Evolutionary conservation across 2,113 vertebrate genomes (phyloP), one percentile per base, ranked within the genome.

Genomic region (Athene noctua): DNA sequence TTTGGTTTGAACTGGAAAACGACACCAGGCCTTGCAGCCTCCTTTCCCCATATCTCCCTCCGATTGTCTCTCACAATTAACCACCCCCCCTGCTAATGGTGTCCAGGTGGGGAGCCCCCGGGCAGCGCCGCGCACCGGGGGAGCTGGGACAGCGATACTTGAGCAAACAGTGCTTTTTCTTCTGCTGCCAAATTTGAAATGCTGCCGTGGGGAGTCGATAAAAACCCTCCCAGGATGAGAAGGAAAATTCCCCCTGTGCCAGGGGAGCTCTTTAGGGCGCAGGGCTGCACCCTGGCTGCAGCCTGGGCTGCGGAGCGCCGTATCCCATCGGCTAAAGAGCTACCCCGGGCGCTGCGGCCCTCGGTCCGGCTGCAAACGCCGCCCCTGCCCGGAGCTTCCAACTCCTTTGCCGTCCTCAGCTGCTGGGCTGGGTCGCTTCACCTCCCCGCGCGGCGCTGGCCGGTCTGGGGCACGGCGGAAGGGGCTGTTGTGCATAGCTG

Each of bases 401-500:
- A 5, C 7, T 14, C 47, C 77, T 36, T 13, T 1, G n/a, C 61
- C 13, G 20, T 20, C 46, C 16, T 22, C 46, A 14, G 54, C 51
- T 22, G 47, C 63, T 15, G 71, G 38, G 47, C 30, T 10, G 80
- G 47, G n/a, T 49, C 4, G 0, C 22, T 32, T 6, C 44, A 5
- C 26, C 55, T 26, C 2, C 74, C 65, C 25, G 51, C 14, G 0
- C 0, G 5, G 78, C 34, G 40, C 66, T 27, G 62, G 46, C 21
- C 8, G 54, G 0, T 11, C 3, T 2, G 23, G 70, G 49, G 32
- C 23, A 20, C 0, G 65, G 80, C 7, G 63, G 94, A 16, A 23
- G 58, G 63, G 57, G 1, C 10, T 0, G 10, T 34, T 21, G 5
- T 0, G 15, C 57, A 2, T 5, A 5, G 36, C 55, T n/a, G 68